A percentile compares a stretch with the other conserved stretches of the same genome.
These are phyloP conservation scores for Acronicta leporina DNA, from an alignment of 2,888 invertebrate species.

Conservation along the genomic window DNA sequence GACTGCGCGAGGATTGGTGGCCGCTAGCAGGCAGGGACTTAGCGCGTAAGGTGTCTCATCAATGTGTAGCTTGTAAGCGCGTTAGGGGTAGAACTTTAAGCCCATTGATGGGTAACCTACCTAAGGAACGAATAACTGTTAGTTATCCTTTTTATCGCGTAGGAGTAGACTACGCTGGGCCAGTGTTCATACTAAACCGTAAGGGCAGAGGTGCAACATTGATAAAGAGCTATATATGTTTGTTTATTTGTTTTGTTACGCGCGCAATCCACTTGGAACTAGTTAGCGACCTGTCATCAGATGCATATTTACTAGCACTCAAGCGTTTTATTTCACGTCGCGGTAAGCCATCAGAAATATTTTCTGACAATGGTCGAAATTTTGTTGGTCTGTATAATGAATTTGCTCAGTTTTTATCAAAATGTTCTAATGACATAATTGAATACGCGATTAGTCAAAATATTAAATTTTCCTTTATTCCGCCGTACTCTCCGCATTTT, in stretches of 20 bases:
- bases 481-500: no score
- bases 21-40: conserved; percentile 4
- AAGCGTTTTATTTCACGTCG: no score
- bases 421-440: no score
- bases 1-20: conserved; percentile 9
- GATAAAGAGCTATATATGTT: conserved; percentile 3
- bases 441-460: no score
- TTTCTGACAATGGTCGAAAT: no score
- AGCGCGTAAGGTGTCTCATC: conserved; percentile 3
- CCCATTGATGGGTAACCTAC: conserved; percentile 14
- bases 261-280: conserved; percentile 9
- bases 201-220: conserved; percentile 9
- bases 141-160: conserved; percentile 5
- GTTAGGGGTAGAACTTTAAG: conserved; percentile 5
- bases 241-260: conserved; percentile 10
- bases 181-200: conserved; percentile 4
- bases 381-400: no score
- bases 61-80: conserved; percentile 10
- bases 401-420: no score
- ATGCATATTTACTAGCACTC: no score
- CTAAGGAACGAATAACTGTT: background rate
- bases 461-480: no score
- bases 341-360: no score
- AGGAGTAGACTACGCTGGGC: conserved; percentile 15
- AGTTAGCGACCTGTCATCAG: background rate